Evolutionary conservation across 2,113 vertebrate species (phyloP).

Genomic region (Mohoua ochrocephala): DNA sequence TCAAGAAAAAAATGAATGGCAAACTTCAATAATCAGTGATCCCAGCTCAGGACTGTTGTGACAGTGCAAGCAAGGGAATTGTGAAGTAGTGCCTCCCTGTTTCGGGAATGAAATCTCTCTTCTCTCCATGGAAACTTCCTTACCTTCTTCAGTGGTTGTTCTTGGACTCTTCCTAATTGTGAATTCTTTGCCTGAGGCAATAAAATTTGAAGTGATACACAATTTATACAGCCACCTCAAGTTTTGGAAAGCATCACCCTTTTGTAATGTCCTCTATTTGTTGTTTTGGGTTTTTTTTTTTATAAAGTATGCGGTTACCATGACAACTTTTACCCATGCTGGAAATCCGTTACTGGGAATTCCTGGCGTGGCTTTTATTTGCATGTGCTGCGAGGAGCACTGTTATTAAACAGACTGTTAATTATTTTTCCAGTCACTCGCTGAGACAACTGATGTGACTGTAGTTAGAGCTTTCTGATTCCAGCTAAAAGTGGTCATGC

Average conservation of each 20-base stretch:
- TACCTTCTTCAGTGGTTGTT: not conserved
- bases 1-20: not conserved
- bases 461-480: not conserved
- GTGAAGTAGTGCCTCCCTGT: not conserved
- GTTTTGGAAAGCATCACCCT: not conserved
- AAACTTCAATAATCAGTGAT: not conserved
- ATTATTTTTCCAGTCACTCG: slow-evolving; percentile 2
- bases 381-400: not conserved
- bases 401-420: slow-evolving; percentile 55
- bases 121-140: not conserved
- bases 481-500: not conserved
- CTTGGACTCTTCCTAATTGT: not conserved
- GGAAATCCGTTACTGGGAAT: not conserved
- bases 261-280: not conserved
- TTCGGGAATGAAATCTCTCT: not conserved
- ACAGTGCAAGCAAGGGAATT: not conserved
- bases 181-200: not conserved
- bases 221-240: not conserved
- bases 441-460: not conserved
- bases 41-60: not conserved
- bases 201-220: not conserved
- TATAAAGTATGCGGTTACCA: slow-evolving; percentile 9
- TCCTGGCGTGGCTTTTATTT: slow-evolving; percentile 21
- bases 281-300: not conserved
- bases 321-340: not conserved